Evolutionary conservation across 2,888 invertebrate genomes (phyloP), one percentile per base, ranked within the genome.

Genomic region (Nomada fabriciana): DNA sequence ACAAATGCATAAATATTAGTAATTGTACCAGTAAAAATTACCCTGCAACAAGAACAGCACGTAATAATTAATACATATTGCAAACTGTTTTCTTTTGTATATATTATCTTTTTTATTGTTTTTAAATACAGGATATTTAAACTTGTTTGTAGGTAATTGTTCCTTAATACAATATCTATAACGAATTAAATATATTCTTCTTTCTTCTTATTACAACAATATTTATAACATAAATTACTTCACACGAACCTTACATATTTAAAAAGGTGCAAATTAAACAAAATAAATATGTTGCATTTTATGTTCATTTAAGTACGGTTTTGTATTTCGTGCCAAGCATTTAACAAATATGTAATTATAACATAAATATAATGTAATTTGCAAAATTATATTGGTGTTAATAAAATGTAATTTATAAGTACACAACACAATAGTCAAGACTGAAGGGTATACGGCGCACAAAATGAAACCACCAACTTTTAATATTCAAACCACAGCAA

Each of bases 331-430:
- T 52, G 29, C 43, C 64, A 74, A 25, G 23, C 71, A 67, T 69
- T 82, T 55, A 71, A 78, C 47, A 60, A 65, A 71, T 42, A 57
- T 61, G 20, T 53, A 67, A 77, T 20, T 53, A 75, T 71, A 82
- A 82, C 47, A 78, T 68, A 82, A 82, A 75, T 55, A 50, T 65
- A 65, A 59, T 61, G 57, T 61, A 61, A 72, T 57, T 77, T 60
- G 11, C 60, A 69, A 59, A 57, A 60, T 63, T 47, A 47, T 15
- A 47, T 47, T 47, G 29, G 42, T 69, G 65, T 78, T n/a, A 18
- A 60, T 75, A 64, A 60, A 81, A 83, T 70, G 29, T 61, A 61
- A 53, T 60, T 7, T 55, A 71, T 83, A 83, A 83, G 83, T 83
- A 83, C 83, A 78, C 59, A 52, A 70, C 70, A 55, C 4, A 71